Percentiles rank a stretch among this genome's conserved stretches.
phyloP scores from a whole-genome alignment of 2,888 invertebrate genomes.

The Leucania comma region DNA sequence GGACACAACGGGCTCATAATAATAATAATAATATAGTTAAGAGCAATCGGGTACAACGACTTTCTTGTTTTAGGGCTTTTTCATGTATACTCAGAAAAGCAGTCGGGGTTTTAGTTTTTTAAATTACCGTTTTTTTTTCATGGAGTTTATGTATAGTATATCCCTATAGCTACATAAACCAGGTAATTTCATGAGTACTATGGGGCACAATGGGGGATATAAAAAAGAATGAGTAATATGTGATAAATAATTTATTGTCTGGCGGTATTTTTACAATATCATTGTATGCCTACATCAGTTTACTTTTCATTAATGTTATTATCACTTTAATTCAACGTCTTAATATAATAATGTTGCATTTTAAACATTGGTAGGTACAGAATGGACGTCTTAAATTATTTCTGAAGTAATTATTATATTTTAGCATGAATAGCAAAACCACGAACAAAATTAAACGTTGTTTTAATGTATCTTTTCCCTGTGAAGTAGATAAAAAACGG shows the following conservation, averaged over 20 bases:
- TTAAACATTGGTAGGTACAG: slow-evolving; percentile 61
- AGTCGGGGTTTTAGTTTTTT: no score
- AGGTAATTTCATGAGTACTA: no score
- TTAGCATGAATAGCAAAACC: not conserved
- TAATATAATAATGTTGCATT: slow-evolving; percentile 66
- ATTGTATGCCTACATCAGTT: slow-evolving; percentile 87
- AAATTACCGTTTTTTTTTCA: no score
- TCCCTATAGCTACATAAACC: no score
- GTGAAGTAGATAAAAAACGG: not conserved
- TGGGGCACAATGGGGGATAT: slow-evolving; percentile 42
- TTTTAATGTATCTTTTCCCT: not conserved
- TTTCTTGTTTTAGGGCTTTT: no score
- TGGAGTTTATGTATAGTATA: no score
- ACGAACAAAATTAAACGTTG: not conserved
- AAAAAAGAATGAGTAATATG: slow-evolving; percentile 77
- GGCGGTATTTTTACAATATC: slow-evolving; percentile 90
- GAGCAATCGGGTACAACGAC: no score
- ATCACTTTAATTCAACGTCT: slow-evolving; percentile 74
- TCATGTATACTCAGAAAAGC: no score
- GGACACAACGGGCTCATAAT: no score
- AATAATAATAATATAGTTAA: no score
- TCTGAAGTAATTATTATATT: not conserved
- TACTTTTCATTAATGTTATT: slow-evolving; percentile 73
- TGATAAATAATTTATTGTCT: slow-evolving; percentile 92
- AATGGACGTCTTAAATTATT: slow-evolving; percentile 51